A percentile compares a stretch with the other conserved stretches of the same genome.
Evolutionary conservation across 2,797 vertebrate genomes (phyloP).

Genomic region (Urosaurus nigricauda): DNA sequence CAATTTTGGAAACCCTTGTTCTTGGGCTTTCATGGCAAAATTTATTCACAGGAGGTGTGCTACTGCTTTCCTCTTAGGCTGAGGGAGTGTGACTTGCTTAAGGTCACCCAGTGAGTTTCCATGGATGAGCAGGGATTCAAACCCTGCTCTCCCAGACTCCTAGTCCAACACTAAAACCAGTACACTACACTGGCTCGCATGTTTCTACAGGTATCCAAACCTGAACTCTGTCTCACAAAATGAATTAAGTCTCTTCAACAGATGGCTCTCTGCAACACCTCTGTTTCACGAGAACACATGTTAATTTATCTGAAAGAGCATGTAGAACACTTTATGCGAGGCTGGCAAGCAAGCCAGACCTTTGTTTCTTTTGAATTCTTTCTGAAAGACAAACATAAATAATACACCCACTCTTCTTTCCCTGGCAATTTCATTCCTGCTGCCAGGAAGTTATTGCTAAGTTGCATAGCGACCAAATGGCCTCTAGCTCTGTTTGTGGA

Average conservation of each 20-base stretch:
- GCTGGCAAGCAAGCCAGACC: constrained; percentile 31
- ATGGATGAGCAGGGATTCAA: too few species aligned
- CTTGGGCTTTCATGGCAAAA: too few species aligned
- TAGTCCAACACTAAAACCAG: not conserved
- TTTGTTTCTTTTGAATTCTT: constrained; percentile 55
- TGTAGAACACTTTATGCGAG: not conserved
- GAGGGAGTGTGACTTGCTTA: too few species aligned
- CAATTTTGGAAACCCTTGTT: too few species aligned
- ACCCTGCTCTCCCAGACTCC: not conserved
- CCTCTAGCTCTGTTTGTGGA: not conserved
- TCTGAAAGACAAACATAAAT: constrained; percentile 55
- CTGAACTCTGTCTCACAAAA: not conserved
- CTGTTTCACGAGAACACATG: not conserved
- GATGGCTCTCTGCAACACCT: not conserved
- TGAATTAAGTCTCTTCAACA: not conserved
- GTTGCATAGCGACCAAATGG: not conserved
- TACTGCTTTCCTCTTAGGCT: too few species aligned
- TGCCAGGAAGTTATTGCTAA: not conserved
- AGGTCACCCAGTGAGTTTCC: too few species aligned
- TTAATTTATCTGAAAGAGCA: constrained; percentile 23
- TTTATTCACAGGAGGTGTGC: too few species aligned
- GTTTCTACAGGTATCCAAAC: not conserved
- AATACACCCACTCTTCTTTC: constrained; percentile 39
- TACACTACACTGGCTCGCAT: not conserved
- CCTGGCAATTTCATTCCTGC: not conserved